These are phyloP conservation scores for Hyaena hyaena DNA, from an alignment of 2,113 vertebrate genomes.

Conservation along the genomic window DNA sequence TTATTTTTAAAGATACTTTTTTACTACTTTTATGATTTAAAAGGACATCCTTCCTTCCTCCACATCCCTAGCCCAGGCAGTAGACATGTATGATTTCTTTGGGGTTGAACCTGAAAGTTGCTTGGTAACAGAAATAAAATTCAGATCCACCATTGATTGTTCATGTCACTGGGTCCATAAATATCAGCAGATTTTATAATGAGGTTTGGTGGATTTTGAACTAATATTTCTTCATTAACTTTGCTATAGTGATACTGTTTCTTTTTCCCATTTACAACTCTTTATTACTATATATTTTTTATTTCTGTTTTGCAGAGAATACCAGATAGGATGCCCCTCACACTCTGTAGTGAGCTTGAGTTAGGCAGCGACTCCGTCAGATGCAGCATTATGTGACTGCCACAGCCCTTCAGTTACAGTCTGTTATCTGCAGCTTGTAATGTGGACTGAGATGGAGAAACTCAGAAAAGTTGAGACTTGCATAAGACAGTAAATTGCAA, in stretches of 20 bases:
- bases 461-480: background rate
- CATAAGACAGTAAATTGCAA: slow-evolving; percentile 15
- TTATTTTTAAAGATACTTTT: background rate
- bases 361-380: background rate
- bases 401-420: background rate
- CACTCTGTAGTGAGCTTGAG: background rate
- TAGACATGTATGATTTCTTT: background rate
- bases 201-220: background rate
- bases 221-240: slow-evolving; percentile 28
- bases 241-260: background rate
- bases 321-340: background rate
- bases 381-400: background rate
- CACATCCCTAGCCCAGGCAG: background rate
- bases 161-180: background rate
- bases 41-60: background rate
- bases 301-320: slow-evolving; percentile 13
- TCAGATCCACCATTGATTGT: background rate
- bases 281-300: background rate
- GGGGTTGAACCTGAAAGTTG: background rate
- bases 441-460: background rate
- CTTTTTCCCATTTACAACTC: background rate
- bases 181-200: background rate
- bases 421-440: background rate
- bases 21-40: slow-evolving; percentile 40
- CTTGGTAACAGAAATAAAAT: slow-evolving; percentile 59